phyloP scores from a whole-genome alignment of 2,888 invertebrate species.

The Chrysomela aeneicollis region DNA sequence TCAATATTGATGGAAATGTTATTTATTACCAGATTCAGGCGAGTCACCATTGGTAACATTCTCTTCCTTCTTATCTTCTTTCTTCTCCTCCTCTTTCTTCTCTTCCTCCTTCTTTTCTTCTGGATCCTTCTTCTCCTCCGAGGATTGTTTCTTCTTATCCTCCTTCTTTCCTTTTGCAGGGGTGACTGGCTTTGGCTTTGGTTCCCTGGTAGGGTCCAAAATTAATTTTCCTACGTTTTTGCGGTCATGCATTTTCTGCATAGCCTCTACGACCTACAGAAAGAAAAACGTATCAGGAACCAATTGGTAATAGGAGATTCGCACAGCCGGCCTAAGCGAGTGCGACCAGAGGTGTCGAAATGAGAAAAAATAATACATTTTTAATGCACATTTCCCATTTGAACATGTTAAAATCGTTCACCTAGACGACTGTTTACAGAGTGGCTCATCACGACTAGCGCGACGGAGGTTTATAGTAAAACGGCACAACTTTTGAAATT shows the following conservation, averaged over 20 bases:
- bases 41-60: slow-evolving; percentile 64
- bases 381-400: no score
- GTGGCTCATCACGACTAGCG: no score
- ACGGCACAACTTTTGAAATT: no score
- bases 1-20: no score
- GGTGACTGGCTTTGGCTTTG: slow-evolving; percentile 81
- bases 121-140: slow-evolving; percentile 67
- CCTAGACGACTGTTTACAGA: no score
- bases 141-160: slow-evolving; percentile 75
- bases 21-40: slow-evolving; percentile 63
- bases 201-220: slow-evolving; percentile 80
- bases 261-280: slow-evolving; percentile 80
- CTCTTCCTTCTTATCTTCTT: slow-evolving; percentile 52
- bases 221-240: slow-evolving; percentile 90
- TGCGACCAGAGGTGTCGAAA: no score
- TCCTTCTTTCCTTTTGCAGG: slow-evolving; percentile 79
- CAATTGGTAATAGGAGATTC: no score
- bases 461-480: no score
- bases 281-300: slow-evolving; percentile 2
- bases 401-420: no score
- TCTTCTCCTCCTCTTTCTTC: slow-evolving; percentile 59
- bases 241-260: slow-evolving; percentile 93
- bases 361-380: no score
- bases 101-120: slow-evolving; percentile 60
- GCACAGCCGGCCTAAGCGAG: no score